Evolutionary conservation across 2,113 vertebrate genomes (phyloP).

Genomic region (Channa maculata): DNA sequence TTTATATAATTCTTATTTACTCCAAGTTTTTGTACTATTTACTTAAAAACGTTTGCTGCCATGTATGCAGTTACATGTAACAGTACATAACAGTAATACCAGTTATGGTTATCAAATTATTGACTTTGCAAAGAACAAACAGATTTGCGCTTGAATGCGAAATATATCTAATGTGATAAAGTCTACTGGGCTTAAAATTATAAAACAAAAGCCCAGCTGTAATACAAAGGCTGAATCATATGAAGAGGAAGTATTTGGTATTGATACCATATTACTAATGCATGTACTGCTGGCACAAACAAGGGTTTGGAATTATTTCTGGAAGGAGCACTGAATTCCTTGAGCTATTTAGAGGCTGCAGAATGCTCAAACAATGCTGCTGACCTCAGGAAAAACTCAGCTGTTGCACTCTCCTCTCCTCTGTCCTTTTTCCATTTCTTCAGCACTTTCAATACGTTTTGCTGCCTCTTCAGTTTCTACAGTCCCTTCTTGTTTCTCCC

Average conservation of each 20-base stretch:
- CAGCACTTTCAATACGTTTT: conserved; percentile 58
- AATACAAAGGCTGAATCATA: background rate
- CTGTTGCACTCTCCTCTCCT: conserved; percentile 54
- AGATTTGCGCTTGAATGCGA: background rate
- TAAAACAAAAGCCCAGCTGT: background rate
- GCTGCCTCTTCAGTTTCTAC: conserved; percentile 64
- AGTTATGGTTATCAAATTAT: background rate
- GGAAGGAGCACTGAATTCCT: conserved; percentile 8
- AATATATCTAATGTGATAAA: background rate
- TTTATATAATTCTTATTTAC: background rate
- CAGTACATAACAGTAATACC: background rate
- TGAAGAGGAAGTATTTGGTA: conserved; percentile 11
- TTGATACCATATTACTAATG: background rate
- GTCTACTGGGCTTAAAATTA: background rate
- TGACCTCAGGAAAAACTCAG: conserved; percentile 24
- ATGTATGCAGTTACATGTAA: too few species aligned
- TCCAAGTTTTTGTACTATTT: background rate
- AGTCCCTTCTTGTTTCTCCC: conserved; percentile 62
- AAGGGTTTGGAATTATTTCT: conserved; percentile 12
- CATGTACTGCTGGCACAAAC: conserved; percentile 1
- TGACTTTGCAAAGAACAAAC: background rate
- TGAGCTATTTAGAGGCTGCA: conserved; percentile 6
- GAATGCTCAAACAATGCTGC: background rate
- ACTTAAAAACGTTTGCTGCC: too few species aligned
- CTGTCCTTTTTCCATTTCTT: conserved; percentile 56